Evolutionary conservation across 2,888 invertebrate species (phyloP), one percentile per base, ranked within the genome.

Genomic region (Chrysolina haemoptera): DNA sequence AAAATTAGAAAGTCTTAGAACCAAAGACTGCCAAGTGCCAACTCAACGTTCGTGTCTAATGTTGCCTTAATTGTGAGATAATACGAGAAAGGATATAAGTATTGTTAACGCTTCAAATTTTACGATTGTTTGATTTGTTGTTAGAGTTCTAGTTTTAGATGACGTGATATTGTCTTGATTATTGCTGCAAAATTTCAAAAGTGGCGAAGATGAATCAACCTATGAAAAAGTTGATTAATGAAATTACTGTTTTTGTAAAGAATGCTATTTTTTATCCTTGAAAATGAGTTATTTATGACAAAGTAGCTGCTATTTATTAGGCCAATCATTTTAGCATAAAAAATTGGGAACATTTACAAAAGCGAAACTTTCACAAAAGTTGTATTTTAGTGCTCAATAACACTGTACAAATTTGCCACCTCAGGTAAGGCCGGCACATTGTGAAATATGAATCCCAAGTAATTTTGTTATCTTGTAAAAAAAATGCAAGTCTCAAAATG

Each of bases 51-150:
- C 68, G 71, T 81, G 78, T 79, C 74, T 78, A 74, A 76, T 75
- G 78, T 77, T 81, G 82, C 82, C 83, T 82, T 82, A 80, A 78
- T 75, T 80, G 79, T 66, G 46, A 70, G 55, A 43, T 27, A 12
- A 46, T 59, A n/a, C n/a, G 50, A 55, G 67, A 55, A 68, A 53
- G 78, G 68, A 76, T 78, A 81, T 70, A 71, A 72, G 66, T 68
- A 79, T 73, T 80, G 82, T 82, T 82, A 76, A 76, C 53, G 79
- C 81, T 82, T 82, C 40, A 81, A 78, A 81, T 79, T 81, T 76
- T 81, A 81, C 78, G 64, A 75, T 76, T 76, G 74, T 66, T 75
- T 74, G 6, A 72, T 62, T 68, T 68, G 50, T 75, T 70, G 64
- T 67, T 59, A 35, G 27, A 35, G 4, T 8, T 59, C 3, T 35